Base-by-base conservation (phyloP, 2,797 vertebrate species). In the Muscicapa striata region DNA sequence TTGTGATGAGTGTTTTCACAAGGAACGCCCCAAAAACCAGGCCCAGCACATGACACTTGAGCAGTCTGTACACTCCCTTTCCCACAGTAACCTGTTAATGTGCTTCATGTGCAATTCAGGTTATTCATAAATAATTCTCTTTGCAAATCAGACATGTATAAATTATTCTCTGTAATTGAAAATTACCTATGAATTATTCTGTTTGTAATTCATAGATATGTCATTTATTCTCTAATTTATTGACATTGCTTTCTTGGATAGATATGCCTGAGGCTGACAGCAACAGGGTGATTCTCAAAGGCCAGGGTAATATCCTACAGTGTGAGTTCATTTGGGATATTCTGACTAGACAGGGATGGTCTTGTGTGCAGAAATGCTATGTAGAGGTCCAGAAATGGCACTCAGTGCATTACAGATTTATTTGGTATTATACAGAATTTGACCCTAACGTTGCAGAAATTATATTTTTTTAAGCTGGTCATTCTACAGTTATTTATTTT, bases 181-280 rank as follows among this genome's bases (percentile, higher is more conserved):
- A 94, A 89, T 81, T 49, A 67, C 52, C 92, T 88, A 91, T 93
- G 91, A 94, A 97, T 95, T 89, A 94, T 96, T 96, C 95, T 89
- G 90, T 94, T 87, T 90, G 69, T 68, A 95, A 91, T 91, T 74
- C n/a, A 15, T 11, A 67, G 83, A 29, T 38, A 26, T 67, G 90
- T 78, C 83, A 87, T 61, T 95, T 94, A 77, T 38, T 84, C 78
- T 84, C 26, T 45, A 38, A 67, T 93, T 83, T 76, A 84, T 77
- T 75, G 82, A 89, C 85, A 49, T 26, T 84, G 38, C 83, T 91
- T 79, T 74, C 59, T 41, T 64, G 55, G 67, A 63, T 30, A 64
- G 83, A 21, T 41, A 3, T 19, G 76, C 59, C 69, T 24, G 15
- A 62, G 63, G 73, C 77, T 64, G 84, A 80, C 30, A 49, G 48